Base-by-base conservation (phyloP, 2,797 vertebrate species). In the Xiphorhynchus erythropygius region DNA sequence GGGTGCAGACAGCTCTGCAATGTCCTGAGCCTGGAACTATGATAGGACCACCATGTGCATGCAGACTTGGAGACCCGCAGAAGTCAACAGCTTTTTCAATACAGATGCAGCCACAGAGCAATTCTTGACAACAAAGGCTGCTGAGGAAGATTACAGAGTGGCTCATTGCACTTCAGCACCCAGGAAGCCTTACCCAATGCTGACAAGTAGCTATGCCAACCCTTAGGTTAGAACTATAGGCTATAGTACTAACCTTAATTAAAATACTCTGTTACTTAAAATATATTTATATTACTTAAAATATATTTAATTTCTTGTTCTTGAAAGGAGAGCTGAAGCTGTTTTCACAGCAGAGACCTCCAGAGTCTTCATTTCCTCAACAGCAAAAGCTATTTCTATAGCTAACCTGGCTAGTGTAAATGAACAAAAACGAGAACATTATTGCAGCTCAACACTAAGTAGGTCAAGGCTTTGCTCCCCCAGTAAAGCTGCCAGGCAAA, bases 31-130 rank as follows among this genome's bases (percentile, higher is more conserved):
- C 63, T 33, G 70, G 39, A 82, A 62, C 35, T 10, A 3, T 3
- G 3, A 1, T 44, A 59, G 0, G 1, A 27, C 47, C 60, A 30
- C 13, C 47, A 47, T 0, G 0, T 15, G 19, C 37, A 32, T 4
- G 35, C 37, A 42, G 53, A n/a, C 73, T 11, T 42, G 57, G 47
- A 87, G 56, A 42, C 4, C 27, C 41, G 39, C 27, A 71, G 27
- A 77, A 85, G 44, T 33, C 24, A 59, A 32, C 46, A 67, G 49
- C 23, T 60, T 87, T 73, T 50, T 55, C 42, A 49, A 11, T 27
- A 14, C 30, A 79, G 47, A 39, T 11, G 41, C 56, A 80, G 71
- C 49, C 53, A 63, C n/a, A 73, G 25, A 76, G 55, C 35, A 69
- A 11, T 9, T 57, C 47, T 47, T 28, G 32, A 30, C 11, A 39